Base-by-base conservation (phyloP, 1,140 invertebrate species). In the Sycobia sp. region DNA sequence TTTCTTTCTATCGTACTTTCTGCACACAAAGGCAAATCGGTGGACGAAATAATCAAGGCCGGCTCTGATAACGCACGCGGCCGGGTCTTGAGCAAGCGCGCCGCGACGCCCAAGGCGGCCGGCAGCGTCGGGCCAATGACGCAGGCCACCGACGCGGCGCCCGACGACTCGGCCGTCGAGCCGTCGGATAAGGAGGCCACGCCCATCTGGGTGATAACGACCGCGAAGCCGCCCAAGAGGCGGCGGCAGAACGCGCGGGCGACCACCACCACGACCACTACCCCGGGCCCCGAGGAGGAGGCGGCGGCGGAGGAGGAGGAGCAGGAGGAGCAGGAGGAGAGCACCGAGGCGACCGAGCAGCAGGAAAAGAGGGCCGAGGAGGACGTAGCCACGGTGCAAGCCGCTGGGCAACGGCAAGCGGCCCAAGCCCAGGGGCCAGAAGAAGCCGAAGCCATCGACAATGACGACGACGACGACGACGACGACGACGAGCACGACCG, bases 11-110 rank as follows among this genome's bases (percentile, higher is more conserved):
- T n/a, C n/a, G n/a, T 47, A 25, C 41, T 65, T 51, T 65, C 18
- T 22, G 34, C 50, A 20, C 22, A 4, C 25, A 60, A 65, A 65
- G 57, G 57, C 63, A 60, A 60, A 65, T 65, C 63, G 63, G 51
- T 65, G 57, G 57, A 41, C 11, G 44, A 54, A 46, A 51, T 0
- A 43, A 23, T 32, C 39, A 41, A 39, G 51, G 61, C 36, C 39
- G 49, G 47, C 27, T 29, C 38, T 14, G 9, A 22, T 43, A 29
- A 49, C 1, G 3, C 25, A 23, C 38, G 53, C 43, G n/a, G 9
- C 8, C 25, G 29, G 8, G 16, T 5, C n/a, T 50, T 43, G 22
- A 50, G 0, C 3, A 58, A 65, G 29, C 47, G 22, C 13, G 13
- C 29, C 10, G 25, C 38, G 36, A 53, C 0, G 32, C n/a, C n/a